Evolutionary conservation across 1,140 invertebrate genomes (phyloP).

Genomic region (Sitophilus oryzae): DNA sequence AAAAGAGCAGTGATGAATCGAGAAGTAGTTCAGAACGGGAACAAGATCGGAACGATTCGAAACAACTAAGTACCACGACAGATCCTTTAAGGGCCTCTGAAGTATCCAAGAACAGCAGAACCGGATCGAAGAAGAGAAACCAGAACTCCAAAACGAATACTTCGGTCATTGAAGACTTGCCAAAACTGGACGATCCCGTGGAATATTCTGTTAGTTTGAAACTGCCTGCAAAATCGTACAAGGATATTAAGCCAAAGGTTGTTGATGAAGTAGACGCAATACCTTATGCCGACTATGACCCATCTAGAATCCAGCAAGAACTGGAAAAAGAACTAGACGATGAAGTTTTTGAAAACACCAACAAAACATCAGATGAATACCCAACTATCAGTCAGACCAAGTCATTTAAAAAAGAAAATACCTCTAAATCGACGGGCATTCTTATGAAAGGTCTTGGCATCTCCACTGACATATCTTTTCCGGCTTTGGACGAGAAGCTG

Average conservation of each 20-base stretch:
- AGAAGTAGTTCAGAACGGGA: not conserved
- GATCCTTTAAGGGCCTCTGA: too few species aligned
- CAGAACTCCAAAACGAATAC: too few species aligned
- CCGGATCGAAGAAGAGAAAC: too few species aligned
- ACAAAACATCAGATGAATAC: not conserved
- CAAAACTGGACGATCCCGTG: too few species aligned
- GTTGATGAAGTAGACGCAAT: not conserved
- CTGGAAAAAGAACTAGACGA: constrained; percentile 9
- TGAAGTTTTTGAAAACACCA: constrained; percentile 7
- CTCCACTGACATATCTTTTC: constrained; percentile 14
- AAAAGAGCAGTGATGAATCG: not conserved
- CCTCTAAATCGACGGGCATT: not conserved
- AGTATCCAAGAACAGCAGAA: too few species aligned
- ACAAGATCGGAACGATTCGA: not conserved
- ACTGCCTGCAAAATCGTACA: not conserved
- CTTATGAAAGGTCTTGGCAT: constrained; percentile 1
- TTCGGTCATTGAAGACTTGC: too few species aligned
- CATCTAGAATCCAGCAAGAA: constrained; percentile 1
- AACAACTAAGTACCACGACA: not conserved
- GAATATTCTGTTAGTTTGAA: not conserved
- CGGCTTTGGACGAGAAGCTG: constrained; percentile 14
- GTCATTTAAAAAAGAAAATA: constrained; percentile 5
- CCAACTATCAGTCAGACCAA: not conserved
- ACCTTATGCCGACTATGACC: not conserved
- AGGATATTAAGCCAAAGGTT: not conserved